Percentiles rank a stretch among this genome's conserved stretches.
These are phyloP conservation scores for Tanypteryx hageni DNA, from an alignment of 2,888 invertebrate species.

Conservation along the genomic window DNA sequence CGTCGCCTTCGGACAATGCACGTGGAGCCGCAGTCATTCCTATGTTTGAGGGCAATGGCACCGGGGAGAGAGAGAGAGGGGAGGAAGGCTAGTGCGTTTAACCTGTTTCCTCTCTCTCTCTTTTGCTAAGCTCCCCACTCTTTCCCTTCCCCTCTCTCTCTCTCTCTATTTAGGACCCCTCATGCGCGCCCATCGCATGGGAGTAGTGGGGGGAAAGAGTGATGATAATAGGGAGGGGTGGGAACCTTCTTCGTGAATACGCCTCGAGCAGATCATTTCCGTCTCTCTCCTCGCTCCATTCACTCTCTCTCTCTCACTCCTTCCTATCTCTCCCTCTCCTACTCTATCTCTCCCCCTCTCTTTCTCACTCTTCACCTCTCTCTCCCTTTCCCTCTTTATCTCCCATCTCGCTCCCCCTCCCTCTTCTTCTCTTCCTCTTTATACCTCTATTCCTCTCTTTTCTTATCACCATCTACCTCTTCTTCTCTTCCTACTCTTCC, in stretches of 20 bases:
- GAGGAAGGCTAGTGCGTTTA: conserved; percentile 23
- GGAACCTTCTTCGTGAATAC: conserved; percentile 8
- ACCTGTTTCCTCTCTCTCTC: conserved; percentile 46
- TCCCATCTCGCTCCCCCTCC: background rate
- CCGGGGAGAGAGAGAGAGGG: conserved; percentile 13
- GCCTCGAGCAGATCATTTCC: conserved; percentile 43
- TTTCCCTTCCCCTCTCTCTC: background rate
- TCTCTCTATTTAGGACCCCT: conserved; percentile 41
- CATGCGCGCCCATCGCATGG: conserved; percentile 36
- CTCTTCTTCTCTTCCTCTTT: background rate
- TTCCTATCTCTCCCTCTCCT: background rate
- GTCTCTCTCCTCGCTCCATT: background rate
- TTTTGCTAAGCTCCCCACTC: conserved; percentile 1
- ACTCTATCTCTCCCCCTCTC: background rate
- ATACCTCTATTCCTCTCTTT: too few relatives aligned
- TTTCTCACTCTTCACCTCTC: background rate
- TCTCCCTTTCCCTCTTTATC: background rate
- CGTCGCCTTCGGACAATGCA: conserved; percentile 64
- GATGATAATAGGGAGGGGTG: conserved; percentile 34
- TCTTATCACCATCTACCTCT: too few relatives aligned
- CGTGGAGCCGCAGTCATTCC: conserved; percentile 62
- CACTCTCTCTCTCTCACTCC: background rate
- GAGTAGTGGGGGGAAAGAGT: background rate
- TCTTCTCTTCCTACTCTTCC: background rate
- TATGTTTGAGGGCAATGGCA: conserved; percentile 62